Percentiles rank a stretch among this genome's conserved stretches.
These are phyloP conservation scores for Percopsis omiscomaycus DNA, from an alignment of 2,797 vertebrate species.

Conservation along the genomic window DNA sequence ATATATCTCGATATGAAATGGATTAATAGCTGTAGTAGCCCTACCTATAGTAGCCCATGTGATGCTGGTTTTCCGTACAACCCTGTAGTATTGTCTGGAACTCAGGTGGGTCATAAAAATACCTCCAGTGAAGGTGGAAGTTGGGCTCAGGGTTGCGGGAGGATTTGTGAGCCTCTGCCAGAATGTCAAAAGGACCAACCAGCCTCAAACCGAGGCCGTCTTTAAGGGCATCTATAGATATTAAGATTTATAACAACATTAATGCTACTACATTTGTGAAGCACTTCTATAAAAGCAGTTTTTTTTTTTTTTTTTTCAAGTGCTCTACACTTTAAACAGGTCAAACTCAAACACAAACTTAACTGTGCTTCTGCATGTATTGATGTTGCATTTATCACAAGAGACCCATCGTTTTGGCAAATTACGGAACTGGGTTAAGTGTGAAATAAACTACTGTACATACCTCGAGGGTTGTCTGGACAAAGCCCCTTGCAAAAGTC, in stretches of 20 bases:
- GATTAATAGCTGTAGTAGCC: too few species aligned
- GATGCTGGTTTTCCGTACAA: slow-evolving; percentile 82
- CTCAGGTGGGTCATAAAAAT: slow-evolving; percentile 96
- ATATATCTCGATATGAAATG: too few species aligned
- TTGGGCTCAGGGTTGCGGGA: slow-evolving; percentile 76
- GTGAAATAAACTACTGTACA: slow-evolving; percentile 15
- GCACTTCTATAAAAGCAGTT: too few species aligned
- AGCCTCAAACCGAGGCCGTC: slow-evolving; percentile 84
- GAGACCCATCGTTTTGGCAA: too few species aligned
- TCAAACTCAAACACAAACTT: too few species aligned
- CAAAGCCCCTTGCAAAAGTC: slow-evolving; percentile 86
- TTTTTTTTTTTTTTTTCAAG: too few species aligned
- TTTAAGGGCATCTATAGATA: slow-evolving; percentile 79
- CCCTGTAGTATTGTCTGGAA: slow-evolving; percentile 90
- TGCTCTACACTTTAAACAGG: too few species aligned
- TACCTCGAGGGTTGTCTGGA: slow-evolving; percentile 85
- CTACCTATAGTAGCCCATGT: slow-evolving; percentile 97
- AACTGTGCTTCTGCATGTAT: too few species aligned
- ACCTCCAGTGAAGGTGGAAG: slow-evolving; percentile 92
- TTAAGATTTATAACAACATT: not conserved
- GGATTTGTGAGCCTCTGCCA: slow-evolving; percentile 86
- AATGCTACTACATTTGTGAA: not conserved
- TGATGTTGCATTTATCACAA: not conserved
- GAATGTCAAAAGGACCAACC: slow-evolving; percentile 92
- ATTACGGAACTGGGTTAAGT: too few species aligned